These are phyloP conservation scores for Taenaris catops DNA, from an alignment of 2,888 invertebrate genomes.

Conservation along the genomic window DNA sequence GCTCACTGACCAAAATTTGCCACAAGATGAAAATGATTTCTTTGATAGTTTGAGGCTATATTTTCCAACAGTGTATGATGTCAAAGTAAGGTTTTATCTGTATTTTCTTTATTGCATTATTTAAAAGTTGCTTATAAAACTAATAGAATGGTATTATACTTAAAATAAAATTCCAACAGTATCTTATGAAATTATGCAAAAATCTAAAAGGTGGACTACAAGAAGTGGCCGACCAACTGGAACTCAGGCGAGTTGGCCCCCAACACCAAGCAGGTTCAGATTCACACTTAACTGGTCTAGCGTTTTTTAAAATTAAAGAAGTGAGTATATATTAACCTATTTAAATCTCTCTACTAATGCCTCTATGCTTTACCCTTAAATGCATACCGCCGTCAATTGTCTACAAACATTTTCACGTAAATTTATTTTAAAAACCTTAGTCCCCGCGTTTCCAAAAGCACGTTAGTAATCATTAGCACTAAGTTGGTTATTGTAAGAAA, in stretches of 20 bases:
- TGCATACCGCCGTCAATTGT: too few relatives aligned
- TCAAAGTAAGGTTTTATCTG: conserved; percentile 83
- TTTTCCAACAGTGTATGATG: conserved; percentile 96
- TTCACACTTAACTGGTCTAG: conserved; percentile 97
- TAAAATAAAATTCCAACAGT: conserved; percentile 60
- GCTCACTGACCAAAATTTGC: conserved; percentile 92
- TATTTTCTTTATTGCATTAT: too few relatives aligned
- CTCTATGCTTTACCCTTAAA: too few relatives aligned
- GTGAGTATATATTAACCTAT: too few relatives aligned
- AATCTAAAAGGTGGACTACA: conserved; percentile 97
- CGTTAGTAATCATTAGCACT: too few relatives aligned
- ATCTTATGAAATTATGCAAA: conserved; percentile 97
- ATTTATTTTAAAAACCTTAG: too few relatives aligned
- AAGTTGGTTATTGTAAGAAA: too few relatives aligned
- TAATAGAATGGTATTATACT: not conserved
- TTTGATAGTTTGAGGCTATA: conserved; percentile 93
- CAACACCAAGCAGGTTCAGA: conserved; percentile 99
- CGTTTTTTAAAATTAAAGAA: conserved; percentile 87
- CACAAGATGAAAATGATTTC: conserved; percentile 94
- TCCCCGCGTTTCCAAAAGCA: too few relatives aligned
- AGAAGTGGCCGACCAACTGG: conserved; percentile 95
- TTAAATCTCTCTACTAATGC: too few relatives aligned
- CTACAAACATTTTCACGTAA: too few relatives aligned
- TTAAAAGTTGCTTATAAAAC: too few relatives aligned
- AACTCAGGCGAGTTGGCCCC: conserved; percentile 94